Base-by-base conservation (phyloP, 2,797 vertebrate species). In the Pipistrellus pipistrellus region DNA sequence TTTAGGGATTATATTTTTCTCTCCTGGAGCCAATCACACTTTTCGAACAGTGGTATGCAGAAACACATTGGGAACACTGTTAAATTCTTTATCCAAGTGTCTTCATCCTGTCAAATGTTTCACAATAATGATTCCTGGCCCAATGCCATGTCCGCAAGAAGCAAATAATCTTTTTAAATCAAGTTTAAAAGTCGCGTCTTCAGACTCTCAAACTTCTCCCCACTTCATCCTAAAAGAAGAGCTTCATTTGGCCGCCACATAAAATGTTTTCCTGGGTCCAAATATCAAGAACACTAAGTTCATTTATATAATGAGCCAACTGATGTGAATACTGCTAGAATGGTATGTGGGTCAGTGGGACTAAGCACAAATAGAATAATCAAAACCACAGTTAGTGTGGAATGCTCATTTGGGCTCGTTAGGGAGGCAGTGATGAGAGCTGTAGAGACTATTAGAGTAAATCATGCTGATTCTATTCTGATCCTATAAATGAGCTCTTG, bases 281-380 rank as follows among this genome's bases (percentile, higher is more conserved):
- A 92, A 91, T 77, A 93, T 96, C 85, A 94, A 73, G 96, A 96
- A 96, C 94, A 95, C 96, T 92, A 96, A 97, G 96, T 96, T 96
- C 95, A 97, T 96, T 97, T 96, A 96, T 91, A 96, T 96, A 96
- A 96, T 93, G 85, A 94, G 90, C 78, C 95, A 96, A 83, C 93
- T 83, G 93, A 94, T 93, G 88, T 38, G 59, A 69, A 96, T 81
- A 23, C 85, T 92, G 88, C 71, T 85, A 55, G 82, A 73, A 57
- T 57, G 77, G 90, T 91, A 93, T 96, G 93, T 97, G 93, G 96
- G 96, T 97, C 97, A 97, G 96, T 97, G 92, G 94, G 94, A 96
- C 93, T 32, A 84, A 96, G 85, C 75, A 95, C 90, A 96, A 94
- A 94, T 86, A 95, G 95, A 97, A 95, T 97, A 96, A 96, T 96